Evolutionary conservation across 2,888 invertebrate species (phyloP).

Genomic region (Caradrina kadenii): DNA sequence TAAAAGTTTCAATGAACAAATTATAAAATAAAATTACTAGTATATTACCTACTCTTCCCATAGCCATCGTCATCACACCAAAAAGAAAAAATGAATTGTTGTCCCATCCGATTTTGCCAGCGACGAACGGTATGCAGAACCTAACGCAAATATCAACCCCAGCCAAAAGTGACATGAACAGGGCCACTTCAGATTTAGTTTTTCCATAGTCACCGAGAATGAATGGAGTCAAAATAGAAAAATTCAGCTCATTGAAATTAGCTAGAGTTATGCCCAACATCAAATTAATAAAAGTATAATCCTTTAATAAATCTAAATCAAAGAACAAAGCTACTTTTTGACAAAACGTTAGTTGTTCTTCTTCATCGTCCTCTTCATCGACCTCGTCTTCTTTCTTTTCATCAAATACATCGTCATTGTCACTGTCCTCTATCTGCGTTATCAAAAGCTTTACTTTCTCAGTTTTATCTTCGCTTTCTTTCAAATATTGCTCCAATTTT

Average conservation of each 20-base stretch:
- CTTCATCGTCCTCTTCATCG: conserved; percentile 69
- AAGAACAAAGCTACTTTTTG: conserved; percentile 92
- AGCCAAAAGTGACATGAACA: conserved; percentile 93
- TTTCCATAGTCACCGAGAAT: conserved; percentile 93
- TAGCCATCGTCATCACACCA: conserved; percentile 92
- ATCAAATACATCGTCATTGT: conserved; percentile 78
- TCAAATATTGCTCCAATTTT: conserved; percentile 88
- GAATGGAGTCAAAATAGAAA: conserved; percentile 93
- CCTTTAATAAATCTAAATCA: conserved; percentile 93
- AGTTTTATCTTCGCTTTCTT: conserved; percentile 78
- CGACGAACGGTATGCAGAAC: conserved; percentile 92
- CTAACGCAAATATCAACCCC: conserved; percentile 92
- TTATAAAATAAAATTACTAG: not conserved
- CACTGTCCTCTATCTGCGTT: conserved; percentile 72
- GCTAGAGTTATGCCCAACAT: conserved; percentile 93
- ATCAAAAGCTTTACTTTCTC: conserved; percentile 80
- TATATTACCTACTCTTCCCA: conserved; percentile 89
- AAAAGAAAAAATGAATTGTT: conserved; percentile 93
- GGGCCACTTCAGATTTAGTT: conserved; percentile 91
- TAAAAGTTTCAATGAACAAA: not conserved
- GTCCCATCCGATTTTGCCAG: conserved; percentile 93
- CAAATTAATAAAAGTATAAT: conserved; percentile 92
- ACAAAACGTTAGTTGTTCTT: conserved; percentile 81
- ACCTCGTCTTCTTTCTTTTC: conserved; percentile 65
- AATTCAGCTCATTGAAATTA: conserved; percentile 93